Base-by-base conservation (phyloP, 2,797 vertebrate genomes). In the Coccyzus lansbergi region DNA sequence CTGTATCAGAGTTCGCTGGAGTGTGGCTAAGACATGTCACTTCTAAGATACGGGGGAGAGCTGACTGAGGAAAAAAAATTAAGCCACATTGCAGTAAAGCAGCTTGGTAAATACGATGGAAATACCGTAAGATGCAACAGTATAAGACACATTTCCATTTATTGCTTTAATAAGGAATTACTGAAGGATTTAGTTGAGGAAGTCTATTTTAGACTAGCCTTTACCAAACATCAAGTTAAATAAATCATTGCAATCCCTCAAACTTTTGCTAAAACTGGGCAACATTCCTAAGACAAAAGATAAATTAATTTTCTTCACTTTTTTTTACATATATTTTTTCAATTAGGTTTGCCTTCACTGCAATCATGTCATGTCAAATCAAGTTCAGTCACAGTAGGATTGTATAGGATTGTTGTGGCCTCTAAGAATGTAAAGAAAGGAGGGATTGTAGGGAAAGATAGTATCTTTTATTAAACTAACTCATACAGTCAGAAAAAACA, bases 1-100 rank as follows among this genome's bases (percentile, higher is more conserved):
- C 91, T 87, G 34, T 85, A 65, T 65, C 20, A 68, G 81, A 51
- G n/a, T 85, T 90, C 92, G 81, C 64, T 93, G 81, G 42, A 93
- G 83, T 62, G 86, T 83, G 40, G 52, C 75, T 90, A 93, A 90
- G 67, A 67, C 10, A 24, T 51, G 49, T 62, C 75, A 83, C 59
- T 83, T 62, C 59, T 70, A 86, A 80, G 58, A 69, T 25, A 52
- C 5, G 24, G 26, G 49, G 93, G 51, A 67, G 16, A 60, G 19
- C 25, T 89, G 48, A 74, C 78, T 58, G 48, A 22, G 79, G 53
- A 69, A 89, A 58, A 92, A 72, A 19, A 20, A 65, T 77, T 31
- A 38, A 89, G 33, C 5, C 55, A 42, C 58, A 13, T 72, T 82
- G 81, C 24, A 69, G 53, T 75, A 48, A 86, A 76, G 58, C 22